Percentiles rank a stretch among this genome's conserved stretches.
These are phyloP conservation scores for Trachelus stipa DNA, from an alignment of 2,888 invertebrate genomes.

Conservation along the genomic window DNA sequence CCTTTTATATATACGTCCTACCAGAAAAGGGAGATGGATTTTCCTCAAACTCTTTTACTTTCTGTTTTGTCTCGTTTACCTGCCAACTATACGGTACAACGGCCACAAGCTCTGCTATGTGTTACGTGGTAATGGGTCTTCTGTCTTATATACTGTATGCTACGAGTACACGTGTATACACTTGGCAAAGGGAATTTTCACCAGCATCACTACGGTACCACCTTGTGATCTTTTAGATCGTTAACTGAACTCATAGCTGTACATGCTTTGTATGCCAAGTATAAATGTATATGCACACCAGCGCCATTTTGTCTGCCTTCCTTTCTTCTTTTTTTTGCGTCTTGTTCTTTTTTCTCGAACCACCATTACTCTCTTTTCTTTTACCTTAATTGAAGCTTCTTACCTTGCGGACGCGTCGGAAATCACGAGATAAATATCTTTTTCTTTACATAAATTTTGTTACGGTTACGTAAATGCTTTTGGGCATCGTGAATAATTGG, in stretches of 20 bases:
- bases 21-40: constrained; percentile 22
- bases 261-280: neutral
- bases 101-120: neutral
- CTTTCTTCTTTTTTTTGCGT: constrained; percentile 4
- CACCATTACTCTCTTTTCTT: neutral
- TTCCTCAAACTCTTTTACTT: constrained; percentile 29
- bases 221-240: neutral
- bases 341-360: neutral
- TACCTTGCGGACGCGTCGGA: neutral
- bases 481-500: neutral
- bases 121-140: neutral
- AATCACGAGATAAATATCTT: neutral
- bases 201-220: neutral
- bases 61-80: neutral
- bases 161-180: neutral
- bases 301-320: constrained; percentile 6
- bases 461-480: neutral
- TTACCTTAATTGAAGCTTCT: neutral
- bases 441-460: neutral
- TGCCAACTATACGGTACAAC: neutral
- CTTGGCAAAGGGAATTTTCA: neutral
- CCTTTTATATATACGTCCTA: constrained; percentile 40
- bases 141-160: neutral
- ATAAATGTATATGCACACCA: neutral
- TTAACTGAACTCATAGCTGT: neutral